Evolutionary conservation across 2,113 vertebrate species (phyloP).

Genomic region (Lagenorhynchus albirostris): DNA sequence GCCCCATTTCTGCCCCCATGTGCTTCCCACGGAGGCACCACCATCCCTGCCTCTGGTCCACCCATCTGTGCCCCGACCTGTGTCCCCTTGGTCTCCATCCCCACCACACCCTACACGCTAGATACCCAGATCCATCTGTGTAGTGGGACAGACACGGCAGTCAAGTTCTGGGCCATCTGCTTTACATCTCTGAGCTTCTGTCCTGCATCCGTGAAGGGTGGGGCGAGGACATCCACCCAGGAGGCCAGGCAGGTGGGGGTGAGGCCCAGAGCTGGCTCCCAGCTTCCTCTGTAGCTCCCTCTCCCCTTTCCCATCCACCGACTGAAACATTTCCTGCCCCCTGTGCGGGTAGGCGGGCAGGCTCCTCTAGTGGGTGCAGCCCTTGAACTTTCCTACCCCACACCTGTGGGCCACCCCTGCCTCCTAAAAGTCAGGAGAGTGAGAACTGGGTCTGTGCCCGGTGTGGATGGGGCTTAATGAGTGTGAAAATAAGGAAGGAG

Average conservation of each 20-base stretch:
- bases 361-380: background rate
- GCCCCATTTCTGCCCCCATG: accelerated
- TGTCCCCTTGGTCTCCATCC: background rate
- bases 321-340: background rate
- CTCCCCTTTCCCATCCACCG: background rate
- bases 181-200: background rate
- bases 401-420: background rate
- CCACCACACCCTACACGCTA: accelerated
- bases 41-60: background rate
- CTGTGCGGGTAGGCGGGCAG: background rate
- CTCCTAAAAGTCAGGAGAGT: accelerated
- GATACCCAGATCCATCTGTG: background rate
- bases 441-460: background rate
- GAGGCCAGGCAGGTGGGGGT: accelerated
- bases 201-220: background rate
- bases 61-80: no score
- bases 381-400: no score
- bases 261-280: background rate
- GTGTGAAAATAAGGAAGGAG: no score
- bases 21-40: background rate
- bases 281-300: background rate
- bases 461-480: background rate
- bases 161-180: background rate
- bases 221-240: background rate
- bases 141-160: accelerated